These are phyloP conservation scores for Danio albolineatus DNA, from an alignment of 2,797 vertebrate species.

Conservation along the genomic window DNA sequence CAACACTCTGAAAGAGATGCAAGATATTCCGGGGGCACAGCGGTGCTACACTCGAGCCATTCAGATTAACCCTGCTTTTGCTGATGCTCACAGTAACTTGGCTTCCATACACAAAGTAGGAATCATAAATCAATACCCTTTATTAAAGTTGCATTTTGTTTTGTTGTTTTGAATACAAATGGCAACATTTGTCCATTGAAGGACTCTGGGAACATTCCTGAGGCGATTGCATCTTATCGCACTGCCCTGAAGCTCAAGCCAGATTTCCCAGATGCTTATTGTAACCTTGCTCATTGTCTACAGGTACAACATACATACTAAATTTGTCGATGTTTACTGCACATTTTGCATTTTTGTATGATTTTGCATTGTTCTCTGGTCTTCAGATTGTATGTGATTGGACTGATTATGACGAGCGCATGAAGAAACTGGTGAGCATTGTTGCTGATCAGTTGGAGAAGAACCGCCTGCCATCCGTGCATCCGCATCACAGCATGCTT, in stretches of 20 bases:
- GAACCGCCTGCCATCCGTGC: constrained; percentile 96
- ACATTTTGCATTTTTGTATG: too few relatives aligned
- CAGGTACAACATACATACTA: constrained; percentile 80
- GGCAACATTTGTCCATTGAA: constrained; percentile 55
- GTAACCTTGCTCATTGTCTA: constrained; percentile 97
- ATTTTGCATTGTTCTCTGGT: neutral
- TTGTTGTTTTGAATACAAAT: neutral
- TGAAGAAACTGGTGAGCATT: constrained; percentile 99
- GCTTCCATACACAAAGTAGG: constrained; percentile 98
- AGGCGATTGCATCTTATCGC: constrained; percentile 97
- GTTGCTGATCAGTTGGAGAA: constrained; percentile 98
- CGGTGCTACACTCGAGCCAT: constrained; percentile 99
- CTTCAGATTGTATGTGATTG: constrained; percentile 97
- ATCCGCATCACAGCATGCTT: constrained; percentile 99
- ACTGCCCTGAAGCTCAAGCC: constrained; percentile 98
- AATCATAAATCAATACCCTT: neutral
- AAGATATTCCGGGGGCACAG: constrained; percentile 96
- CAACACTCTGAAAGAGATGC: constrained; percentile 99
- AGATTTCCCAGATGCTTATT: constrained; percentile 98
- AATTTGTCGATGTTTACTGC: neutral
- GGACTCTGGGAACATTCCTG: constrained; percentile 99
- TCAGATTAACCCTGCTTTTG: constrained; percentile 99
- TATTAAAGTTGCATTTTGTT: neutral
- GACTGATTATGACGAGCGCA: constrained; percentile 98
- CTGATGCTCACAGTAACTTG: constrained; percentile 97